Base-by-base conservation (phyloP, 2,797 vertebrate species). In the Propithecus perrieri region DNA sequence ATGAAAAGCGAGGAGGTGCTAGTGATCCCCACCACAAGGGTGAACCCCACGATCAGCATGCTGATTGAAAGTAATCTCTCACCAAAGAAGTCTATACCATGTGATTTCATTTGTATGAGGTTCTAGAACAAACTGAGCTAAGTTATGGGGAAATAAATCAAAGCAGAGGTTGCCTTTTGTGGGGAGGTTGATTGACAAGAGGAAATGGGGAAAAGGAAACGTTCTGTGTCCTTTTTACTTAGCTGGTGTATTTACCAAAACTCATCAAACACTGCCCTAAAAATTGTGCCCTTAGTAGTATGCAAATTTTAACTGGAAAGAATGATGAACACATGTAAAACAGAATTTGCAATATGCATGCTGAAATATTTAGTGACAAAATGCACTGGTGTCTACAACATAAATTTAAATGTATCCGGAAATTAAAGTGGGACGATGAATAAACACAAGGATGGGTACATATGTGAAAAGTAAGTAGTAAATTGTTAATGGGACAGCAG, bases 401-500 rank as follows among this genome's bases (percentile, higher is more conserved):
- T 41, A n/a, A 22, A 30, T 71, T 41, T 5, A 38, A 38, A 71
- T 50, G 48, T 14, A 41, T 26, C 7, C 4, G 28, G 46, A n/a
- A 71, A 43, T 46, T 33, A 26, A 20, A 20, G 9, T 9, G 15
- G 46, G 63, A 59, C 18, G 4, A 43, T 48, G 55, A 43, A 43
- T 30, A 26, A 69, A 9, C 4, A 48, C 26, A 48, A 30, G 33
- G 50, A 35, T 3, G 28, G 33, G 6, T 0, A 18, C 1, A n/a
- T 1, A 14, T 11, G 9, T 4, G n/a, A 53, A 50, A 24, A 67
- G 2, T 9, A 12, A 2, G 2, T 0, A 3, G 50, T 17, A 18
- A n/a, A 13, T 20, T 12, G 11, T 8, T 30, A 38, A n/a, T 1
- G n/a, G 11, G 3, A 1, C 2, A 15, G 30, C 0, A 9, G 11